Base-by-base conservation (phyloP, 2,113 vertebrate genomes). In the Serilophus lunatus region DNA sequence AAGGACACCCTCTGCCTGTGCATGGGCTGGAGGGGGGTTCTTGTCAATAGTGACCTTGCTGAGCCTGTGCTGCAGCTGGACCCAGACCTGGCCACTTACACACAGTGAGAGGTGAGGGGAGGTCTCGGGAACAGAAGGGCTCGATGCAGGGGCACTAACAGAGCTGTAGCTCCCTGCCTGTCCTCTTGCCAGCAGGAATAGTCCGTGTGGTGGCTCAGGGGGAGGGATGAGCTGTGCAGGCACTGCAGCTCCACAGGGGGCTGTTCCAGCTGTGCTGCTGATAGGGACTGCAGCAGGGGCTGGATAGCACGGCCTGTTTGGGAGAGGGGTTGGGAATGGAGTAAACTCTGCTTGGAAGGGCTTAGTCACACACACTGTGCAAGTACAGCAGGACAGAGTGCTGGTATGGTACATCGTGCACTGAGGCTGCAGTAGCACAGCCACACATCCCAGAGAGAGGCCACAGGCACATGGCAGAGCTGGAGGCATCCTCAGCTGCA, bases 61-160 rank as follows among this genome's bases (percentile, higher is more conserved):
- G n/a, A n/a, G n/a, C n/a, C 40, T 56, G 35, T 31, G 53, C 82
- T 29, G 2, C 49, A 51, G 82, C 86, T 8, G 1, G 11, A n/a
- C 35, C 17, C 38, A 23, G 56, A 1, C 8, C 74, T 18, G 22
- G 5, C 47, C 20, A 1, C 25, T 20, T 18, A 3, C 3, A 12
- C 10, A 25, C 51, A 7, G 2, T 2, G 35, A 33, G 26, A 44
- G 40, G 10, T 0, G 25, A 81, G 44, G 12, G 31, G 36, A 18
- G 17, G 35, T 26, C 11, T 53, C 20, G 20, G 33, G 65, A 53
- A 13, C 7, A n/a, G 64, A 11, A 50, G 57, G n/a, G 7, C 24
- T 63, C 14, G 8, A 0, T 15, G 2, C 2, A 1, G 20, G 8
- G 11, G 14, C 6, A 5, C 29, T 20, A 2, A 5, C 36, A 33